phyloP scores from a whole-genome alignment of 92 coral and sea anemone species.

The Epizoanthus stellaris region DNA sequence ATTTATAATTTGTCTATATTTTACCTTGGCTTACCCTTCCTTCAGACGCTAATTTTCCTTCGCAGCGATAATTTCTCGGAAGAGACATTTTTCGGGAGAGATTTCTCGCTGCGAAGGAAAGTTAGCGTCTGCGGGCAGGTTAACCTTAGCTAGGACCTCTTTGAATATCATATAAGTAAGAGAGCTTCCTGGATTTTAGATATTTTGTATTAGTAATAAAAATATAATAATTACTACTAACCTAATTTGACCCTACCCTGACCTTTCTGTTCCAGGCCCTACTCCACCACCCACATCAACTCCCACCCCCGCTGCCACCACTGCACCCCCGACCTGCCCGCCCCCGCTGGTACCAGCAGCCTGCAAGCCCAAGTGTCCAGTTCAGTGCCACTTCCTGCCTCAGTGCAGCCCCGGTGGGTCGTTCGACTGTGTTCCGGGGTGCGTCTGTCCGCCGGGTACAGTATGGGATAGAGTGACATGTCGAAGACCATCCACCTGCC shows the following conservation, averaged over 20 bases:
- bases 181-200: no score
- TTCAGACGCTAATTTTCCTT: no score
- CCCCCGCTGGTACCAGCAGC: constrained; percentile 55
- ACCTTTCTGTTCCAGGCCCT: neutral
- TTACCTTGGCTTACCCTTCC: no score
- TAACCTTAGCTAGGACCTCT: no score
- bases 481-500: constrained; percentile 55
- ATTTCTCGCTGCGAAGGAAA: no score
- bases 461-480: constrained; percentile 64
- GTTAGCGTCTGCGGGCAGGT: no score
- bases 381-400: constrained; percentile 60
- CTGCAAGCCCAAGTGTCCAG: constrained; percentile 57
- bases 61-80: no score
- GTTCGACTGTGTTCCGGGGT: constrained; percentile 50
- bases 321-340: constrained; percentile 53
- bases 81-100: no score
- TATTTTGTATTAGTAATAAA: neutral
- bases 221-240: neutral
- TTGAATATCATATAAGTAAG: no score
- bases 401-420: constrained; percentile 38
- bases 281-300: constrained; percentile 46
- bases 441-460: constrained; percentile 66
- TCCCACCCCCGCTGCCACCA: constrained; percentile 41
- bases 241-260: no score
- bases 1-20: no score